phyloP scores from a whole-genome alignment of 2,113 vertebrate genomes.

The Sakesphorus luctuosus region DNA sequence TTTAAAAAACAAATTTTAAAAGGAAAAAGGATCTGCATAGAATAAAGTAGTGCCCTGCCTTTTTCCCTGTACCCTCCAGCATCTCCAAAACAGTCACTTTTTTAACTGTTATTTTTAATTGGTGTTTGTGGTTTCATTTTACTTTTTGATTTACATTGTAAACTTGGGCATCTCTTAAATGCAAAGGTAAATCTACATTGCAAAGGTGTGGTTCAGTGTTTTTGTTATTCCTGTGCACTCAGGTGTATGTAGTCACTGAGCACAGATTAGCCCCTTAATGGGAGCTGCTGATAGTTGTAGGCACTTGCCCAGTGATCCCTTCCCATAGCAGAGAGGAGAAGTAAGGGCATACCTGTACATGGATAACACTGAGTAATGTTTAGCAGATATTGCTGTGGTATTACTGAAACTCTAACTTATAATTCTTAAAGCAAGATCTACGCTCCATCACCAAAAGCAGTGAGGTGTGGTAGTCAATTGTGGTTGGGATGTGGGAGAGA shows the following conservation, averaged over 20 bases:
- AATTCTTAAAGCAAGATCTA: not conserved
- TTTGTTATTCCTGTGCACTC: constrained; percentile 12
- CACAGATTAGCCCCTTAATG: not conserved
- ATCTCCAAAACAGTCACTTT: not conserved
- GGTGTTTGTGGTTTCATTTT: not conserved
- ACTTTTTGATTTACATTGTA: not conserved
- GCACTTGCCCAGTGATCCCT: not conserved
- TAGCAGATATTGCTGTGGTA: not conserved
- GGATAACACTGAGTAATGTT: not conserved
- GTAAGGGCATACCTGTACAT: not conserved
- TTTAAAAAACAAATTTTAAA: constrained; percentile 34
- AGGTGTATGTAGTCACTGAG: not conserved
- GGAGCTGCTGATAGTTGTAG: not conserved
- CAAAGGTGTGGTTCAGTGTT: not conserved
- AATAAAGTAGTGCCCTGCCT: not conserved
- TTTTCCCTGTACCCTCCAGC: not conserved
- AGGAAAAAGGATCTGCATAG: not conserved
- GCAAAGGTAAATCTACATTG: not conserved
- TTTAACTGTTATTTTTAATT: not conserved
- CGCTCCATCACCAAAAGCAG: not conserved
- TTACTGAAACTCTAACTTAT: not conserved
- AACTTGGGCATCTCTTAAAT: not conserved
- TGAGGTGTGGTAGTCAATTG: not conserved
- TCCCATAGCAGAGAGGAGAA: not conserved
- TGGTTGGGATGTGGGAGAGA: constrained; percentile 2